phyloP scores from a whole-genome alignment of 2,113 vertebrate genomes.

The Taxidea taxus region DNA sequence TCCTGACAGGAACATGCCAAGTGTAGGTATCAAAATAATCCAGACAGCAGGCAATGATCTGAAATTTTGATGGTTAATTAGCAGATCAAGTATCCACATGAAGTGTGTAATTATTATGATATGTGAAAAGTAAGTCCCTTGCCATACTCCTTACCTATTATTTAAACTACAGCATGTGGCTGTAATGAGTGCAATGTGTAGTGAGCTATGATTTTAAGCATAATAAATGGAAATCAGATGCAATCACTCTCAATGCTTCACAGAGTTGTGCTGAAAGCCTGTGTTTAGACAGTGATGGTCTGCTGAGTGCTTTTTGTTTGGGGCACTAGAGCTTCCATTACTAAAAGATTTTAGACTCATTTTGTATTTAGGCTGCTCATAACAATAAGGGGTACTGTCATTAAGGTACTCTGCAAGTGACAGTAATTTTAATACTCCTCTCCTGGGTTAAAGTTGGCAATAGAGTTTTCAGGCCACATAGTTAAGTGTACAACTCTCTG shows the following conservation, averaged over 20 bases:
- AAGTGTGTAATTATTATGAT: background rate
- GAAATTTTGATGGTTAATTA: slow-evolving; percentile 34
- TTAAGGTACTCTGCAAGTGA: background rate
- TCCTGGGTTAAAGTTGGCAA: background rate
- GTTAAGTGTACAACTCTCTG: background rate
- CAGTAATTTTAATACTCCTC: background rate
- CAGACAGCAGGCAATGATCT: background rate
- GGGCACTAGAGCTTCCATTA: background rate
- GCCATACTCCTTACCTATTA: background rate
- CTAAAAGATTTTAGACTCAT: background rate
- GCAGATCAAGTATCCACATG: background rate
- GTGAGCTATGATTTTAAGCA: background rate
- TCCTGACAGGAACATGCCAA: background rate
- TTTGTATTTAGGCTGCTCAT: background rate
- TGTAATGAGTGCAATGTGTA: background rate
- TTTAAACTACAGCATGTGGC: background rate
- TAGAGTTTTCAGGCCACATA: background rate
- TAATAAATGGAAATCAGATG: background rate
- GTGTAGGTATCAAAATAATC: background rate
- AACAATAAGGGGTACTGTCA: background rate
- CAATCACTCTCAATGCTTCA: background rate
- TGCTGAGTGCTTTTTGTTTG: background rate
- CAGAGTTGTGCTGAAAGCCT: background rate
- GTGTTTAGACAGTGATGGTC: background rate
- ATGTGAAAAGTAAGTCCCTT: background rate